Conservation (phyloP, 2,888 invertebrate genomes). For the Dryomyza anilis region DNA sequence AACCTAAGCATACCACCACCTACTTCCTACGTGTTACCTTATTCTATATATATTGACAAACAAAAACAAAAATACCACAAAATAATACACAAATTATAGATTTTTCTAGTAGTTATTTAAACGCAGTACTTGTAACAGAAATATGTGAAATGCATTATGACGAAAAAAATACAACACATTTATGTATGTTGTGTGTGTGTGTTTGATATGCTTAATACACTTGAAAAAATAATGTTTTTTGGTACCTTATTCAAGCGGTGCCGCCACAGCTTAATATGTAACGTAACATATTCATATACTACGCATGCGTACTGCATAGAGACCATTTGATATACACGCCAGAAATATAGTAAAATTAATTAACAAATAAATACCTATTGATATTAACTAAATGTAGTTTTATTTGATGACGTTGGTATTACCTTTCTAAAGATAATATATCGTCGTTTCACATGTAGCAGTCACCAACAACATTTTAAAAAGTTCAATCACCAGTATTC, state of each 20-base stretch:
- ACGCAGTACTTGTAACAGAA: neutral
- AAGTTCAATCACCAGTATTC: too few species aligned
- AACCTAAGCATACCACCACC: conserved; percentile 34
- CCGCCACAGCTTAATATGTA: neutral
- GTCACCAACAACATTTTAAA: neutral
- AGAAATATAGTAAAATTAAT: neutral
- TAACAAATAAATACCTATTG: conserved; percentile 1
- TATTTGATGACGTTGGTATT: too few species aligned
- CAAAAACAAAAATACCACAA: neutral
- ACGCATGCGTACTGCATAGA: conserved; percentile 9
- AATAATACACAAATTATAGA: too few species aligned
- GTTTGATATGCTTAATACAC: conserved; percentile 8
- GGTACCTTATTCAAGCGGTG: neutral
- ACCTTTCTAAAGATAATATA: too few species aligned
- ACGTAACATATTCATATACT: conserved; percentile 15
- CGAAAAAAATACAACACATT: too few species aligned
- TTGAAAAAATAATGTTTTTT: conserved; percentile 13
- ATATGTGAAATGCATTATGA: neutral
- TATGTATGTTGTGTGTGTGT: conserved; percentile 16
- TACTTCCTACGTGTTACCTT: conserved; percentile 34
- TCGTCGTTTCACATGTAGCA: neutral
- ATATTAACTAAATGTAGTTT: neutral
- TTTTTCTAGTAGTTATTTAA: conserved; percentile 16
- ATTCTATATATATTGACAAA: conserved; percentile 8
- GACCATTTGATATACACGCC: conserved; percentile 20